Base-by-base conservation (phyloP, 1,140 invertebrate species). In the Drosophila mayri region DNA sequence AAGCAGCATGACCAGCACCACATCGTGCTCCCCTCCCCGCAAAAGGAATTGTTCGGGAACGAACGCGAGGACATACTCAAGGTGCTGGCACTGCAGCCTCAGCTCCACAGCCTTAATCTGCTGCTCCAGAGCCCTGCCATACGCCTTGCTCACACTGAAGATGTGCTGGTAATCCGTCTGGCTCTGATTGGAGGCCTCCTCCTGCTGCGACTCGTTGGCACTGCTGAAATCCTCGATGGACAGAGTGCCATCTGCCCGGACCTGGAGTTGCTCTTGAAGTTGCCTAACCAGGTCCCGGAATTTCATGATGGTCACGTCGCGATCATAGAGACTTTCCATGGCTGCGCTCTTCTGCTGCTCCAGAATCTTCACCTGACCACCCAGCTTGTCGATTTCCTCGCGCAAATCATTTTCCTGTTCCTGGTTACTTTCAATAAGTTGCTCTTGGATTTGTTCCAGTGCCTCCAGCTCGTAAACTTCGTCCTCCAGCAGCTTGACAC, bases 1-100 rank as follows among this genome's bases (percentile, higher is more conserved):
- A n/a, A 99, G 93, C 2, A 99, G 93, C 20, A 98, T 94, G 6
- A 97, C 95, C 62, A 98, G 93, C 18, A 99, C 95, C 11, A 98
- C 98, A 94, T 99, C 99, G 92, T 99, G 96, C 93, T 99, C 98
- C 70, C 97, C 97, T 72, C 98, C 98, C 35, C 97, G 94, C 44
- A 94, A 95, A 93, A 98, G 95, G 91, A 99, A 99, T 71, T 96
- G 96, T 72, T 99, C 98, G 0, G 98, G 98, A 95, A 99, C 97
- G 83, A 98, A 99, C 0, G 97, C 95, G 14, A 96, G 94, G 47
- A 99, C 93, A 93, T 98, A 97, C 52, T 95, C 95, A 7, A 98
- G 96, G 77, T 99, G 96, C 59, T 96, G 95, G 52, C 96, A 95
- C 4, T 97, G 95, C 93, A 99, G 97, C 40, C 97, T 95, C 12